phyloP scores from a whole-genome alignment of 2,113 vertebrate genomes.

The Amphilophus citrinellus region DNA sequence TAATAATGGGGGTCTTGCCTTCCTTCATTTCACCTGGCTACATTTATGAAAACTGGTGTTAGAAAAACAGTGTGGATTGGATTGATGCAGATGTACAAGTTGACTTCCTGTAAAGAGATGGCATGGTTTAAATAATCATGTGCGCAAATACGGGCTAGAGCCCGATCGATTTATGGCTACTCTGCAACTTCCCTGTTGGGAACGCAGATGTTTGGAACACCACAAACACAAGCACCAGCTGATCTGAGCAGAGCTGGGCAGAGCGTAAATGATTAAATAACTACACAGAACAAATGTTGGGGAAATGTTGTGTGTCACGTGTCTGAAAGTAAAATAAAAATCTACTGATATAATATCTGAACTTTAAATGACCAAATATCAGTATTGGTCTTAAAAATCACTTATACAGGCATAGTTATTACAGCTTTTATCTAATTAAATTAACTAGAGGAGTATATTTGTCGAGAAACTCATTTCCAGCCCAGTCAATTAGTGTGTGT shows the following conservation, averaged over 20 bases:
- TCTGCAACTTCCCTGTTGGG: not conserved
- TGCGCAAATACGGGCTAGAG: not conserved
- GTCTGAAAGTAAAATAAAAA: not conserved
- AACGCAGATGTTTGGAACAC: too few relatives aligned
- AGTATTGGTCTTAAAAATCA: not conserved
- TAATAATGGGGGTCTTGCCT: not conserved
- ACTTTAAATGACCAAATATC: not conserved
- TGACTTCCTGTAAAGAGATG: not conserved
- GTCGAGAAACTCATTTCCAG: constrained; percentile 12
- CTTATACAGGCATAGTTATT: not conserved
- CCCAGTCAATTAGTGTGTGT: not conserved
- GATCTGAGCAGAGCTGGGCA: accelerated
- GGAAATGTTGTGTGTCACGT: accelerated
- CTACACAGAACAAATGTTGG: not conserved
- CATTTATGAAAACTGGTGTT: not conserved
- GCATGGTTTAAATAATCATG: not conserved
- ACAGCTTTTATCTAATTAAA: not conserved
- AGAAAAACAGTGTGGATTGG: not conserved
- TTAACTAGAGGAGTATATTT: not conserved
- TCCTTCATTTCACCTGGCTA: not conserved
- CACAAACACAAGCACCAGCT: not conserved
- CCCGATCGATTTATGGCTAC: not conserved
- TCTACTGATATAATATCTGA: not conserved
- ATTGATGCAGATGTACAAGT: not conserved
- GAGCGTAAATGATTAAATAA: not conserved